Evolutionary conservation across 1,140 invertebrate genomes (phyloP).

Genomic region (Lepidurus couesii): DNA sequence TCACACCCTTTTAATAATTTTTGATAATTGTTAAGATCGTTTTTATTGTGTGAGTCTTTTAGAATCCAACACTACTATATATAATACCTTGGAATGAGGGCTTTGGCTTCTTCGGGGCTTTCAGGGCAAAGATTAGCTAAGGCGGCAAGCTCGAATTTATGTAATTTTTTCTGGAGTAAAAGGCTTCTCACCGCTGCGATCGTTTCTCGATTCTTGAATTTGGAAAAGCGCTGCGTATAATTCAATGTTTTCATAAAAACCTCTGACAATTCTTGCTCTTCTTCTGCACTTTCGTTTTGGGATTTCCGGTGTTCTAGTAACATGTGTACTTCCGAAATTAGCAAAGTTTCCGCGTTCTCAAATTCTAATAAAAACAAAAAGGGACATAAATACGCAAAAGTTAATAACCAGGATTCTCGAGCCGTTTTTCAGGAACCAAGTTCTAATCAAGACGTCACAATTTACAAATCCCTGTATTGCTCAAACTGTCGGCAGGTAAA

Average conservation of each 20-base stretch:
- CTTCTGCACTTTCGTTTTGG: constrained; percentile 96
- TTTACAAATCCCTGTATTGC: neutral
- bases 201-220: constrained; percentile 97
- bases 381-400: too few relatives aligned
- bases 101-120: constrained; percentile 94
- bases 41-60: too few relatives aligned
- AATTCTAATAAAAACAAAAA: constrained; percentile 63
- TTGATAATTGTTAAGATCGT: too few relatives aligned
- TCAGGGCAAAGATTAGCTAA: constrained; percentile 97
- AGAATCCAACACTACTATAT: neutral
- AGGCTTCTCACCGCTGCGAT: constrained; percentile 83
- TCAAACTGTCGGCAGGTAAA: constrained; percentile 49
- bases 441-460: neutral
- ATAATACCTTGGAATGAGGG: constrained; percentile 77
- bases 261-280: constrained; percentile 96
- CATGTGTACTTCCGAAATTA: constrained; percentile 98
- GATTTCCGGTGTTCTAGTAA: constrained; percentile 93
- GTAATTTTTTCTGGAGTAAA: constrained; percentile 89
- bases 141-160: constrained; percentile 97
- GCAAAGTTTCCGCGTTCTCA: constrained; percentile 93
- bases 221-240: constrained; percentile 91
- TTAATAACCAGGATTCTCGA: too few relatives aligned
- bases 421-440: neutral
- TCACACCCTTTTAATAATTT: too few relatives aligned
- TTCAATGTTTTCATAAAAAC: constrained; percentile 97